Evolutionary conservation across 2,888 invertebrate species (phyloP).

Genomic region (Seira sanloemensis): DNA sequence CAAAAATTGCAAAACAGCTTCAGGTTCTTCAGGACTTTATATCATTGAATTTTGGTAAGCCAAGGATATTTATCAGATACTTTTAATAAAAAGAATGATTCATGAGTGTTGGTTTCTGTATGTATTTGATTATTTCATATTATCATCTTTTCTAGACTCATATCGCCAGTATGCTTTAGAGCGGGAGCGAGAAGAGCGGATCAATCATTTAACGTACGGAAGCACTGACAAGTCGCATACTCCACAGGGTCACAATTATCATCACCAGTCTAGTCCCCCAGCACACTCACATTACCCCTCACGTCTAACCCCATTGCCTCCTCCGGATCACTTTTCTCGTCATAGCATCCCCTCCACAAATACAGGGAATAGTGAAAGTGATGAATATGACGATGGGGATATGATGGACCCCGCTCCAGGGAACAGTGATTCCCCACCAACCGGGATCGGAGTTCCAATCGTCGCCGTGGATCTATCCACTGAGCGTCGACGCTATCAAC

Average conservation of each 20-base stretch:
- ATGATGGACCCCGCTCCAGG: constrained; percentile 48
- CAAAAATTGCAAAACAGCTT: constrained; percentile 56
- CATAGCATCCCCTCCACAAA: constrained; percentile 19
- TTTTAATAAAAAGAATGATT: no score
- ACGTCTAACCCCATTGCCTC: constrained; percentile 27
- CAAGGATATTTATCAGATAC: background rate
- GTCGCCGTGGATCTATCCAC: constrained; percentile 43
- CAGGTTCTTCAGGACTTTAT: constrained; percentile 63
- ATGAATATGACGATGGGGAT: constrained; percentile 52
- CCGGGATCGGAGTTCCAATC: background rate
- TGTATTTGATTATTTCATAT: no score
- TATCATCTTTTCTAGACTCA: constrained; percentile 37
- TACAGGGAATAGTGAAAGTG: constrained; percentile 28
- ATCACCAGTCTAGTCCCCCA: constrained; percentile 15
- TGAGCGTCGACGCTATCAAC: constrained; percentile 15
- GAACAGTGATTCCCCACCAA: constrained; percentile 16
- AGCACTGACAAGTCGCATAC: constrained; percentile 19
- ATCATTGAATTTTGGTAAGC: constrained; percentile 58
- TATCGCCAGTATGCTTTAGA: constrained; percentile 53
- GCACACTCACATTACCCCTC: constrained; percentile 14
- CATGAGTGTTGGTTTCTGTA: no score
- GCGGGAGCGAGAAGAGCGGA: constrained; percentile 46
- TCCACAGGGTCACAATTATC: constrained; percentile 23
- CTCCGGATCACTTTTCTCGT: constrained; percentile 33
- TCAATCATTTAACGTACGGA: constrained; percentile 42